These are phyloP conservation scores for Xerus inauris DNA, from an alignment of 2,113 vertebrate species.

Conservation along the genomic window DNA sequence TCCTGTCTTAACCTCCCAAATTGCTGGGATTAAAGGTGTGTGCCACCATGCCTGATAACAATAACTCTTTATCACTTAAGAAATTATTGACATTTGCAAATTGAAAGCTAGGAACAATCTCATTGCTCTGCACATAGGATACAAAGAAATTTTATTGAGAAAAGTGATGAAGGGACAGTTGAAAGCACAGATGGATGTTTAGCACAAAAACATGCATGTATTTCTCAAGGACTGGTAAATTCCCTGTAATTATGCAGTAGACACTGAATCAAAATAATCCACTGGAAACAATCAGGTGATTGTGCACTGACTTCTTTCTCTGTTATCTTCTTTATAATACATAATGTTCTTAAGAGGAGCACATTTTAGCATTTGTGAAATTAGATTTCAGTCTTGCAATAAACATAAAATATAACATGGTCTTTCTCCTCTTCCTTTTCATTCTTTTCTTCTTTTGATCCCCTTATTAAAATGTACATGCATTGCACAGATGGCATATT, in stretches of 20 bases:
- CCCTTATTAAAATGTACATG: neutral
- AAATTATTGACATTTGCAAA: neutral
- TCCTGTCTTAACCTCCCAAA: too few relatives aligned
- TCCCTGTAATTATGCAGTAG: neutral
- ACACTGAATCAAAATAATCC: neutral
- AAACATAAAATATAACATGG: neutral
- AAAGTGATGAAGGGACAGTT: neutral
- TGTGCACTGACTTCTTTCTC: neutral
- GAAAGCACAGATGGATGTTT: neutral
- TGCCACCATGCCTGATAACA: too few relatives aligned
- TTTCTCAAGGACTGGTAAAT: neutral
- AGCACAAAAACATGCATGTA: neutral
- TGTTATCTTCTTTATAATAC: neutral
- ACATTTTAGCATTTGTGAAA: neutral
- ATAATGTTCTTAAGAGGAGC: neutral
- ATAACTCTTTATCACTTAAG: neutral
- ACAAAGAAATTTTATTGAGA: constrained; percentile 11
- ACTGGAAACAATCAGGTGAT: neutral
- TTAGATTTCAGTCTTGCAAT: neutral
- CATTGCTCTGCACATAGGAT: neutral
- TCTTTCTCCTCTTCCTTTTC: neutral
- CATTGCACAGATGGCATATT: neutral
- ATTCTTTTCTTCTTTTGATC: neutral
- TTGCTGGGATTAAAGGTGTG: too few relatives aligned
- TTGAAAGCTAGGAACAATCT: neutral